Evolutionary conservation across 2,888 invertebrate species (phyloP).

Genomic region (Artemia sinica): DNA sequence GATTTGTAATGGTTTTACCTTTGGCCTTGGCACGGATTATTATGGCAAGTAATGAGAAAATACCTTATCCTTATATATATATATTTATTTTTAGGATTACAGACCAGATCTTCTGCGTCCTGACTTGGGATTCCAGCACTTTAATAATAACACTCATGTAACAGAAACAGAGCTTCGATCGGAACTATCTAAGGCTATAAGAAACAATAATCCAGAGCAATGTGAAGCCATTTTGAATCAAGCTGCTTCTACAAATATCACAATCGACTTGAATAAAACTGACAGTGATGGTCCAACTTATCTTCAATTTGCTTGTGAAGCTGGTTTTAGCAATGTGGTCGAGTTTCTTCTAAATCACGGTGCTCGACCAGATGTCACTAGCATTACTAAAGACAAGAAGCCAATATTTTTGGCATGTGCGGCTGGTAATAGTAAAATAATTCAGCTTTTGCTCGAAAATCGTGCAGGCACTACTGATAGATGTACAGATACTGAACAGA

Average conservation of each 20-base stretch:
- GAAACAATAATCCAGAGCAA: conserved; percentile 1
- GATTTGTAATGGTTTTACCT: no score
- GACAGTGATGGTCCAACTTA: not conserved
- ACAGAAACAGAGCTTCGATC: conserved; percentile 1
- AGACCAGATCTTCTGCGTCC: no score
- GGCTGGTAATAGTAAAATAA: not conserved
- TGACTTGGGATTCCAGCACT: not conserved
- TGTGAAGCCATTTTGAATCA: not conserved
- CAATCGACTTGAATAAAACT: not conserved
- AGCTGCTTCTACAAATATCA: not conserved
- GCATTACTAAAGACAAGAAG: not conserved
- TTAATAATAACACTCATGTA: not conserved
- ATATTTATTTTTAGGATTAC: no score
- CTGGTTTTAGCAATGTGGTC: conserved; percentile 5
- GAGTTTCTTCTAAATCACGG: not conserved
- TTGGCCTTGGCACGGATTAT: no score
- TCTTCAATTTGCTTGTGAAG: not conserved
- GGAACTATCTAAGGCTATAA: not conserved
- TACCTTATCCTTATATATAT: no score
- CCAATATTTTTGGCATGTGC: not conserved
- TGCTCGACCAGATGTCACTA: not conserved
- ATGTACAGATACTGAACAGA: not conserved
- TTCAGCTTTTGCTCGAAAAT: conserved; percentile 1
- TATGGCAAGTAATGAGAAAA: no score
- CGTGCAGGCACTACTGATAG: not conserved